These are phyloP conservation scores for Actinopyga echinites DNA, from an alignment of 53 echinoderm and acorn worm species.

Conservation along the genomic window DNA sequence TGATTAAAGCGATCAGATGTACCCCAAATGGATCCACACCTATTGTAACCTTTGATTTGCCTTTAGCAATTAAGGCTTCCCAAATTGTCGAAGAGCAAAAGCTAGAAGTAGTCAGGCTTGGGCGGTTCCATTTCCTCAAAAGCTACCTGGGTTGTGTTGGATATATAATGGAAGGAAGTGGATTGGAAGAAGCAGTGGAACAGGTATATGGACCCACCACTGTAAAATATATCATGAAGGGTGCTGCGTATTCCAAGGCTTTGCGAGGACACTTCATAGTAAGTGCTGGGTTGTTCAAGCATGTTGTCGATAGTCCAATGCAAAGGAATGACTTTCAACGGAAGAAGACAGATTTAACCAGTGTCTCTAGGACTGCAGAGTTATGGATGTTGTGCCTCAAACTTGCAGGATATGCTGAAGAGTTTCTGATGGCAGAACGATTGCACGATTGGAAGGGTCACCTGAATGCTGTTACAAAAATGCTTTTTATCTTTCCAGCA, in stretches of 20 bases:
- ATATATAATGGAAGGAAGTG: slow-evolving; percentile 61
- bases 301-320: slow-evolving; percentile 6
- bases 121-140: slow-evolving; percentile 64
- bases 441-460: slow-evolving; percentile 65
- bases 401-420: slow-evolving; percentile 4
- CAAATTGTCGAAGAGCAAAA: slow-evolving; percentile 57
- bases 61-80: slow-evolving; percentile 60
- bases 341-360: neutral
- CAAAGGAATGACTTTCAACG: neutral
- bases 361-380: slow-evolving; percentile 21
- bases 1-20: slow-evolving; percentile 55
- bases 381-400: slow-evolving; percentile 40
- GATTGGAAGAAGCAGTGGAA: slow-evolving; percentile 55
- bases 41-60: slow-evolving; percentile 65
- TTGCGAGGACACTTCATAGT: slow-evolving; percentile 60
- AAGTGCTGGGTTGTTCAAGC: slow-evolving; percentile 46
- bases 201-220: slow-evolving; percentile 54
- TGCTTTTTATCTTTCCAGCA: slow-evolving; percentile 59
- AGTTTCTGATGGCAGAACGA: slow-evolving; percentile 56
- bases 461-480: slow-evolving; percentile 63
- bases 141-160: slow-evolving; percentile 59
- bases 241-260: slow-evolving; percentile 60
- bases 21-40: slow-evolving; percentile 41
- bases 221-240: slow-evolving; percentile 60
- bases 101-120: slow-evolving; percentile 58